Evolutionary conservation across 2,113 vertebrate species (phyloP), one percentile per base, ranked within the genome.

Genomic region (Oryzias curvinotus): DNA sequence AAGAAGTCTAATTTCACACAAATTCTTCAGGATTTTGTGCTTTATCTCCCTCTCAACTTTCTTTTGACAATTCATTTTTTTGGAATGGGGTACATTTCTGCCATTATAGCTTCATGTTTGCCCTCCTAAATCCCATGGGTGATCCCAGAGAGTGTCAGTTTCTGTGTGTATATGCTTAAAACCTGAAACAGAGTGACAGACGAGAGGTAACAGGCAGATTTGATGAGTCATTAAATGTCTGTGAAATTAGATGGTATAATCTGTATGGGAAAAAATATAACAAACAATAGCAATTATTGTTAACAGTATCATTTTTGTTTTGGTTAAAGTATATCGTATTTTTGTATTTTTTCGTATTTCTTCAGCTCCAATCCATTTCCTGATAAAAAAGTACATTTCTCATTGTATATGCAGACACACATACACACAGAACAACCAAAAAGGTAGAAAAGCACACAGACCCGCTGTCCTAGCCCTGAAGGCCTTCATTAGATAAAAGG

Each of bases 401-500:
- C 60, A 57, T 75, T 54, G 57, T 49, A 77, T 64, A 18, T 65
- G 43, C 6, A 23, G 18, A 2, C 44, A 60, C 4, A 17, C 2
- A 41, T n/a, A 47, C 17, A 51, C 41, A 50, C 7, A 57, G 45
- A 53, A 23, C 21, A 47, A 46, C 60, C 63, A 54, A 62, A 64
- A 58, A 45, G 19, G 58, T 25, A 47, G 25, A 30, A 57, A 47
- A 59, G 14, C 57, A 47, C 48, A 43, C 43, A 54, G 44, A 58
- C 25, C 49, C 46, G 0, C 45, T 46, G 63, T 65, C 43, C 52
- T 25, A 69, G 59, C 78, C 79, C 73, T 85, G 72, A 83, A 86
- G 87, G 81, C 82, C 78, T 90, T 89, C 83, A 90, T 90, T 91
- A 91, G 87, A 89, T 88, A 90, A 85, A 85, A 89, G 86, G 75